These are phyloP conservation scores for Drosophila orosa DNA, from an alignment of 1,140 invertebrate species.

Conservation along the genomic window DNA sequence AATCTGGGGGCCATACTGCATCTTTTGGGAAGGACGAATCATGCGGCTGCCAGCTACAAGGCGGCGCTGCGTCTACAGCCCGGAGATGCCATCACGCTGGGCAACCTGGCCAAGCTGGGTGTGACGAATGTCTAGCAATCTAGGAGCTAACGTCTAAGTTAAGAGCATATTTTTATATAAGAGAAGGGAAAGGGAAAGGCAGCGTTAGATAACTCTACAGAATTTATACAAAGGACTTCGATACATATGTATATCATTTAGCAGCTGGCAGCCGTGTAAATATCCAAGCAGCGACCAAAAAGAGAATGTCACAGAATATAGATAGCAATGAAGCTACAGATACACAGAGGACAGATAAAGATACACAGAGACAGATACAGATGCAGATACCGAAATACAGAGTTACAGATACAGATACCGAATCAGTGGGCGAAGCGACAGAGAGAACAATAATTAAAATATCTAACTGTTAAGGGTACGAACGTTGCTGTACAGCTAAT, in stretches of 20 bases:
- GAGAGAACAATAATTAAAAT: conserved; percentile 81
- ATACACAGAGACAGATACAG: conserved; percentile 15
- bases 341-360: conserved; percentile 8
- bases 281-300: conserved; percentile 72
- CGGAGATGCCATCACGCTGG: conserved; percentile 93
- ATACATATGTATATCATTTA: conserved; percentile 81
- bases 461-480: conserved; percentile 50
- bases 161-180: conserved; percentile 71
- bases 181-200: not conserved
- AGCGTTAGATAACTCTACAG: conserved; percentile 75
- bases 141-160: conserved; percentile 27
- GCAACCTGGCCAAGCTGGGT: conserved; percentile 93
- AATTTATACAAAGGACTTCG: conserved; percentile 81
- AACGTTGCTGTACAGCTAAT: conserved; percentile 63
- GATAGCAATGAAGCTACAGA: not conserved
- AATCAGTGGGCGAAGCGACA: conserved; percentile 40
- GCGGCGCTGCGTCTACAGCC: conserved; percentile 93
- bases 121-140: conserved; percentile 65
- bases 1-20: conserved; percentile 97
- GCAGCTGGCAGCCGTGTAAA: conserved; percentile 66
- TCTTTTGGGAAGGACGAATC: conserved; percentile 93
- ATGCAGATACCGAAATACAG: not conserved
- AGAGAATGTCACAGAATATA: conserved; percentile 35
- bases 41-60: conserved; percentile 93
- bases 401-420: conserved; percentile 28